Evolutionary conservation across 2,888 invertebrate genomes (phyloP).

Genomic region (Philhelius pedissequus): DNA sequence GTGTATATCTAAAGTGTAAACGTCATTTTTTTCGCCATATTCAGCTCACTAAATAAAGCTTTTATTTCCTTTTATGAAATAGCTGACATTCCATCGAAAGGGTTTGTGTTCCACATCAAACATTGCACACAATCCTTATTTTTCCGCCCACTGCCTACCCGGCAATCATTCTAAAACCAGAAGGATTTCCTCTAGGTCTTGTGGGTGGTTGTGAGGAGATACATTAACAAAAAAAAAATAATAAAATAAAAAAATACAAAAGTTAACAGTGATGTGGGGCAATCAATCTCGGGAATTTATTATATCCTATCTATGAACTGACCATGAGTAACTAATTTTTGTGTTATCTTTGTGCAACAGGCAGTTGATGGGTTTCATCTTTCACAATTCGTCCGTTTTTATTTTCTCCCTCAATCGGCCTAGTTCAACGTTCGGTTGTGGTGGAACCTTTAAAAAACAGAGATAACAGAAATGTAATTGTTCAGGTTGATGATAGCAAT

Average conservation of each 20-base stretch:
- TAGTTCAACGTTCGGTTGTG: neutral
- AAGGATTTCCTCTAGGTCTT: neutral
- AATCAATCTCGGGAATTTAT: neutral
- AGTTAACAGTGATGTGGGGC: neutral
- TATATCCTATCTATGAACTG: conserved; percentile 10
- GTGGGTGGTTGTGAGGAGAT: neutral
- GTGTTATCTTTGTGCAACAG: conserved; percentile 49
- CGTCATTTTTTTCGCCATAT: neutral
- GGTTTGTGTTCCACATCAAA: neutral
- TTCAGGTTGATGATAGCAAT: conserved; percentile 18
- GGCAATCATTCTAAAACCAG: neutral
- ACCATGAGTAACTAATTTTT: conserved; percentile 20
- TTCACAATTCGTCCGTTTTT: neutral
- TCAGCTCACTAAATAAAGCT: neutral
- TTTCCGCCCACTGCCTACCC: neutral
- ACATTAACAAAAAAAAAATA: neutral
- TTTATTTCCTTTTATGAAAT: neutral
- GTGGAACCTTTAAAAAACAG: neutral
- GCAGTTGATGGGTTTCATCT: conserved; percentile 28
- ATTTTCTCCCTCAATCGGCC: neutral
- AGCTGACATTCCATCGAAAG: neutral
- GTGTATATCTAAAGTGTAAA: too few species aligned
- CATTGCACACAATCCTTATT: neutral
- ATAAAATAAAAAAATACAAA: neutral
- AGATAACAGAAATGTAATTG: conserved; percentile 15